Percentiles rank a stretch among this genome's conserved stretches.
Evolutionary conservation across 2,113 vertebrate species (phyloP).

Genomic region (Muntiacus reevesi): DNA sequence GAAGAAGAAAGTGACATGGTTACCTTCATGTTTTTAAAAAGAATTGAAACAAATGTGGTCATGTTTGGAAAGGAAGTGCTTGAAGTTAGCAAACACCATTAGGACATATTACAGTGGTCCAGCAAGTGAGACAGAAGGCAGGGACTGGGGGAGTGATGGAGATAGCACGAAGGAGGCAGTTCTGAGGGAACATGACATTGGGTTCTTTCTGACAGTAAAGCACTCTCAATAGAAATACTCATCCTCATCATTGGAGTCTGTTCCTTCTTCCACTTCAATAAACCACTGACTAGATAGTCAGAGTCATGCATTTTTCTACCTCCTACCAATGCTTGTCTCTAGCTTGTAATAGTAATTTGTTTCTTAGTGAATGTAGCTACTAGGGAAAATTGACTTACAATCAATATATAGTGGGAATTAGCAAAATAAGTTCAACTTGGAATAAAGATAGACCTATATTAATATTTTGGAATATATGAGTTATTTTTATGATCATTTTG

Average conservation of each 20-base stretch:
- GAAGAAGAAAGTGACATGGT: neutral
- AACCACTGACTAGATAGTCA: neutral
- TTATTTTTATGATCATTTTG: neutral
- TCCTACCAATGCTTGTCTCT: neutral
- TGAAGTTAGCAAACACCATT: neutral
- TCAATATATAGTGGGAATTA: neutral
- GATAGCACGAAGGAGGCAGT: neutral
- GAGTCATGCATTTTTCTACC: neutral
- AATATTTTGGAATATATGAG: neutral
- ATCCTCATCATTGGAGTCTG: neutral
- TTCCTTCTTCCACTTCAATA: neutral
- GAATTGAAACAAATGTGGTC: neutral
- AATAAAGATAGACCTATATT: slow-evolving; percentile 7
- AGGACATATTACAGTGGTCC: neutral
- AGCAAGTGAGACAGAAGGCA: neutral
- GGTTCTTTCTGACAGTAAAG: neutral
- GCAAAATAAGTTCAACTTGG: neutral
- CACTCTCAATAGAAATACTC: neutral
- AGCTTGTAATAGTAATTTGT: neutral
- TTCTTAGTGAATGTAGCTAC: neutral
- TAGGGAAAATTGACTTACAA: neutral
- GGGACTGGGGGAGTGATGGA: neutral
- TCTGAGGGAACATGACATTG: neutral
- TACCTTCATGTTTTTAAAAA: neutral
- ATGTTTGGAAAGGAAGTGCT: neutral